Evolutionary conservation across 2,113 vertebrate genomes (phyloP), one percentile per base, ranked within the genome.

Genomic region (Irena cyanogastra): DNA sequence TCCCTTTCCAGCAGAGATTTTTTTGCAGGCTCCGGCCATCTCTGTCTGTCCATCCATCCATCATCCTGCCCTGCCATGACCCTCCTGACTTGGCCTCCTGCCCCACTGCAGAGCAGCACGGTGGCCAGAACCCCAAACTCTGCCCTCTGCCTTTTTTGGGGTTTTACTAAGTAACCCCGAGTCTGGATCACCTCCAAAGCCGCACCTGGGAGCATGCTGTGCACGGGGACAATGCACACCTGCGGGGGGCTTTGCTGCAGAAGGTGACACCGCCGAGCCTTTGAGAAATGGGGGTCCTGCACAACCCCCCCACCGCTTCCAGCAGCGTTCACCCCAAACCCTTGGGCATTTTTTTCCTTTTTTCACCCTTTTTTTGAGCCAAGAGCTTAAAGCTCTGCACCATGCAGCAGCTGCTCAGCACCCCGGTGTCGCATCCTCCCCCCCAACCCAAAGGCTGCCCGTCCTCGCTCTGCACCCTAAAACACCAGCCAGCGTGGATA

Each of bases 331-430:
- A 56, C 22, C 66, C 50, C 8, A 65, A 74, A 59, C 30, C 78
- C 31, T 69, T 45, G 11, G 8, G 7, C 41, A 7, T 45, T 42
- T 77, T 52, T 28, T 69, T 65, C n/a, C 9, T 28, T 41, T 41
- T 49, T 9, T 3, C 13, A 9, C 8, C 45, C 2, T 26, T 59
- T 53, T 72, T 71, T 80, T 31, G 52, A 84, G 93, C 87, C 54
- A 45, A 75, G 77, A 64, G 78, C 90, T 93, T 70, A 74, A 72
- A 94, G 90, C 86, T 92, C 94, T 91, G 97, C 96, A 95, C 96
- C 89, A 70, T 52, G 59, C 90, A 83, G 87, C 88, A 71, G 93
- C 93, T 49, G 74, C 83, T 50, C 78, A 77, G 84, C 83, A 86
- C 78, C 79, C 64, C 71, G 16, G 44, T 70, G 72, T 91, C 53